Conservation (phyloP, 2,113 vertebrate genomes). For the Pristiophorus japonicus region DNA sequence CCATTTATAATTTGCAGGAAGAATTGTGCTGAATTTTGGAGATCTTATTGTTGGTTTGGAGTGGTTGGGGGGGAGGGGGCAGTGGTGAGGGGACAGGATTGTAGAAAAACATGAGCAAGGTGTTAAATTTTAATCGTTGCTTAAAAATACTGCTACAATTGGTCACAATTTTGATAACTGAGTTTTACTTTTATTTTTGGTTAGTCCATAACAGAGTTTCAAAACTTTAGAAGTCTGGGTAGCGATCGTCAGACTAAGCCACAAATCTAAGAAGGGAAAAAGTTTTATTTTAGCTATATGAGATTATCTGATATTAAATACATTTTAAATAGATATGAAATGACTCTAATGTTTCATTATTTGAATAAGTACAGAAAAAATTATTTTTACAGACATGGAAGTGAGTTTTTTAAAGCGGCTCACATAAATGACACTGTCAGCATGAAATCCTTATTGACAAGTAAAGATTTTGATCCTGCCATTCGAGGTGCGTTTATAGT, state of each 20-base stretch:
- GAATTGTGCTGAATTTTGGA: not conserved
- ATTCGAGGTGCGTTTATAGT: slow-evolving; percentile 36
- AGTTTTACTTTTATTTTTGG: not conserved
- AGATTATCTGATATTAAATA: not conserved
- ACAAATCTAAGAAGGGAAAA: no score
- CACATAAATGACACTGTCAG: slow-evolving; percentile 42
- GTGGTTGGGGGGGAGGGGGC: no score
- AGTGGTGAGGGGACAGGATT: not conserved
- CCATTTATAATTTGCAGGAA: not conserved
- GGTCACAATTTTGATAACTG: not conserved
- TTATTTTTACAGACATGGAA: slow-evolving; percentile 37
- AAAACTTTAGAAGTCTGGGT: not conserved
- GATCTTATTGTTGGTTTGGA: not conserved
- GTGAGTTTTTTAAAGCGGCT: slow-evolving; percentile 43
- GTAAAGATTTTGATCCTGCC: slow-evolving; percentile 41
- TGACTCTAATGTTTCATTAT: not conserved
- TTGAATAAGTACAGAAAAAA: not conserved
- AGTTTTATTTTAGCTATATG: not conserved
- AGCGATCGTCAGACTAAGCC: not conserved
- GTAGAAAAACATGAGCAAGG: not conserved
- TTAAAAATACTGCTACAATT: not conserved
- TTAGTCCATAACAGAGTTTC: not conserved
- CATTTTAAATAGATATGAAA: slow-evolving; percentile 11
- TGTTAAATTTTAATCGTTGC: not conserved
- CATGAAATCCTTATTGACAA: slow-evolving; percentile 41